Base-by-base conservation (phyloP, 2,113 vertebrate species). In the Ammodytes marinus region DNA sequence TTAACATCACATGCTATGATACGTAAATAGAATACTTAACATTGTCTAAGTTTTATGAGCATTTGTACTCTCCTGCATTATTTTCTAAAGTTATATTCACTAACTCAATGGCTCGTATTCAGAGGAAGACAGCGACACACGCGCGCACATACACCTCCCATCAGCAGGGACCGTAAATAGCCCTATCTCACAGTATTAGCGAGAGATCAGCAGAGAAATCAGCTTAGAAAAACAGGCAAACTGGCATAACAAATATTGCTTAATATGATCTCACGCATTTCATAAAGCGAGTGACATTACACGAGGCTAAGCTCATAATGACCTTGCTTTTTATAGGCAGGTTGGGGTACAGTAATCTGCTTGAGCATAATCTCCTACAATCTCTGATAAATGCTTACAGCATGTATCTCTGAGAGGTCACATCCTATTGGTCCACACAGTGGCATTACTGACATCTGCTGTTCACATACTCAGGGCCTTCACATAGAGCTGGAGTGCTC, bases 301-400 rank as follows among this genome's bases (percentile, higher is more conserved):
- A 92, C 9, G 79, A 86, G 86, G 88, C 89, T 95, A 95, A 95
- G 88, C 95, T 93, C 69, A 89, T 95, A 95, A 95, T 91, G 94
- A 95, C 94, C 94, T 95, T 95, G 93, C 91, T 90, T 95, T 95
- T 94, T 94, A 95, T 95, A 93, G 91, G 89, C 81, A 90, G 93
- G 93, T 91, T 90, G 82, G 83, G 79, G 91, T 89, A 66, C 89
- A 80, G 80, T 96, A 96, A 96, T 95, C 95, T 93, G 94, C 94
- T 95, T 95, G 93, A 82, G 84, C 80, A 87, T 95, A 95, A 95
- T 95, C 95, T 95, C 92, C 82, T 92, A 71, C 91, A 94, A 95
- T 95, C 94, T 93, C 84, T 88, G 83, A 94, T 94, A 95, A 95
- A 94, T 94, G 95, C 95, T 95, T 95, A 95, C 93, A 82, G 82